These are phyloP conservation scores for Platalea minor DNA, from an alignment of 2,797 vertebrate genomes.

Conservation along the genomic window DNA sequence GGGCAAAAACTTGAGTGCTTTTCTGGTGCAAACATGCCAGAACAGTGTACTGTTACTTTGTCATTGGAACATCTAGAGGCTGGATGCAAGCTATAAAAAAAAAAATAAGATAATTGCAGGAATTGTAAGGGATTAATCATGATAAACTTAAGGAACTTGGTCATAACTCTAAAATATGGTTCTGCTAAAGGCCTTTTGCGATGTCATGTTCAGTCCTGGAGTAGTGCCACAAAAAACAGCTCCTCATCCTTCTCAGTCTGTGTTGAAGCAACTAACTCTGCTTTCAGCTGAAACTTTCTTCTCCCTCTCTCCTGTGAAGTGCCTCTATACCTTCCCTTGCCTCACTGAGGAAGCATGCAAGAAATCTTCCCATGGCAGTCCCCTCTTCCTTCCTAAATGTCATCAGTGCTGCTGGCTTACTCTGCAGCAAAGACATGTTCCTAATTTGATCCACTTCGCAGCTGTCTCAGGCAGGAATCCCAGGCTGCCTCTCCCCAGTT, in stretches of 20 bases:
- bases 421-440: not conserved
- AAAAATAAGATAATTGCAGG: not conserved
- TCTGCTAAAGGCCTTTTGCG: not conserved
- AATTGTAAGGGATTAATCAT: too few species aligned
- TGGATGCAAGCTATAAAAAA: accelerated
- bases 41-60: too few species aligned
- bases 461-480: conserved; percentile 16
- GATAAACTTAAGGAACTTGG: not conserved
- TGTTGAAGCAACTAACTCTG: not conserved
- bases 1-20: too few species aligned
- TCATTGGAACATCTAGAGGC: not conserved
- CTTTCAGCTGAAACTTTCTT: not conserved
- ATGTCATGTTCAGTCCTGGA: not conserved
- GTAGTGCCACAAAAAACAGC: accelerated
- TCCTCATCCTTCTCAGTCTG: not conserved
- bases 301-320: not conserved
- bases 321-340: not conserved
- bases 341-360: not conserved
- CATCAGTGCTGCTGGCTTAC: not conserved
- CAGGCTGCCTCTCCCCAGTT: not conserved
- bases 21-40: not conserved
- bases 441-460: not conserved
- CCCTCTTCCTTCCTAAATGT: not conserved
- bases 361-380: not conserved
- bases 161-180: accelerated